These are phyloP conservation scores for Heliconius hermathena DNA, from an alignment of 1,140 invertebrate genomes.

Conservation along the genomic window DNA sequence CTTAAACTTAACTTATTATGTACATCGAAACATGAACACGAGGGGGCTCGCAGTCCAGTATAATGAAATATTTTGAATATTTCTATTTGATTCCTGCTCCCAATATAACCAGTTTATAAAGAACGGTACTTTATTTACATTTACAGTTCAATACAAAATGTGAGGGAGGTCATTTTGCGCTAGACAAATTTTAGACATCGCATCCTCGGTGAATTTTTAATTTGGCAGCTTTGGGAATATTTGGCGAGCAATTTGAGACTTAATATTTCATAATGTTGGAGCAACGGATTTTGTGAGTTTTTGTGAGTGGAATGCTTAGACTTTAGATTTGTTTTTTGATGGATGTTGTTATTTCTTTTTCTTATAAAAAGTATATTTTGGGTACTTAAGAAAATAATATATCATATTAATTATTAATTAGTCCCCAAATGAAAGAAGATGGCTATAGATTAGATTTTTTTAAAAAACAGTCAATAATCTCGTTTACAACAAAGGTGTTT, in stretches of 20 bases:
- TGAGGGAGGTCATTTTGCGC: conserved; percentile 40
- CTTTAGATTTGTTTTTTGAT: not conserved
- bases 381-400: too few relatives aligned
- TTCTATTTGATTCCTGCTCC: conserved; percentile 63
- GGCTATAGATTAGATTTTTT: too few relatives aligned
- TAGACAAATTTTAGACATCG: conserved; percentile 45
- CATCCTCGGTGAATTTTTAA: conserved; percentile 61
- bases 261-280: conserved; percentile 57
- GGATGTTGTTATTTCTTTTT: not conserved
- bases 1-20: conserved; percentile 37
- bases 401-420: too few relatives aligned
- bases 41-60: conserved; percentile 54
- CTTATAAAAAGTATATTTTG: not conserved
- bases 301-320: conserved; percentile 41
- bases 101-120: conserved; percentile 43
- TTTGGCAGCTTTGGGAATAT: conserved; percentile 62
- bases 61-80: conserved; percentile 77
- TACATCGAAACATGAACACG: conserved; percentile 47
- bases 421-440: too few relatives aligned
- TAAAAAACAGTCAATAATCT: too few relatives aligned
- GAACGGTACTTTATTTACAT: conserved; percentile 28
- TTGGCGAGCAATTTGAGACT: conserved; percentile 64
- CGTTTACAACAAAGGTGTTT: too few relatives aligned
- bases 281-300: conserved; percentile 42
- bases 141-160: not conserved